A percentile compares a stretch with the other conserved stretches of the same genome.
phyloP scores from a whole-genome alignment of 2,888 invertebrate species.

The Melieria picta region DNA sequence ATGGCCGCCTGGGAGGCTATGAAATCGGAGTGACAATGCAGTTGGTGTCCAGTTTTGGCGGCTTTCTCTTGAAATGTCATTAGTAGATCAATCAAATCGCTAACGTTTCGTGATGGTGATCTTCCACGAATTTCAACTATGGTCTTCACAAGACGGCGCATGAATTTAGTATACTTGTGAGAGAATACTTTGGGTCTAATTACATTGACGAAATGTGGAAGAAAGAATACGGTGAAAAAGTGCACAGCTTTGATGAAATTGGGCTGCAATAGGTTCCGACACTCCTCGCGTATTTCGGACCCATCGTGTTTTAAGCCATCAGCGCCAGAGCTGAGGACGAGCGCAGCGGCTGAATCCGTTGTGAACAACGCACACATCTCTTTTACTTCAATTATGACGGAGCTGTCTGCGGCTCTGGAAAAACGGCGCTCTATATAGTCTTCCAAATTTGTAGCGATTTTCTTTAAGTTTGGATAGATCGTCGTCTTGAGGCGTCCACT shows the following conservation, averaged over 20 bases:
- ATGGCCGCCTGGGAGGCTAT: constrained; percentile 60
- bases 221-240: constrained; percentile 55
- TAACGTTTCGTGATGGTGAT: constrained; percentile 15
- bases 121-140: background rate
- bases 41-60: background rate
- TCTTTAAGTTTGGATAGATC: constrained; percentile 59
- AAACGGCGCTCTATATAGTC: constrained; percentile 41
- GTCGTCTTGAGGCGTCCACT: constrained; percentile 53
- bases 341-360: constrained; percentile 57
- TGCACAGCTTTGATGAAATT: constrained; percentile 47
- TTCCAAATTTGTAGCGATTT: constrained; percentile 51
- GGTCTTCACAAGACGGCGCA: constrained; percentile 46
- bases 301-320: constrained; percentile 51
- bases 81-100: constrained; percentile 67
- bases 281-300: constrained; percentile 48
- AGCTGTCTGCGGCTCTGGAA: background rate
- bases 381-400: constrained; percentile 46
- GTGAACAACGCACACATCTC: constrained; percentile 59
- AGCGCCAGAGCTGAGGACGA: constrained; percentile 55
- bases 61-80: constrained; percentile 43
- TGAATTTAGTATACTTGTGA: constrained; percentile 52
- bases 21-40: constrained; percentile 52
- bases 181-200: constrained; percentile 56
- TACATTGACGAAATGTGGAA: constrained; percentile 48
- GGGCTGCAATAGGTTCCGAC: constrained; percentile 51